Evolutionary conservation across 2,797 vertebrate genomes (phyloP).

Genomic region (Acanthornis magna): DNA sequence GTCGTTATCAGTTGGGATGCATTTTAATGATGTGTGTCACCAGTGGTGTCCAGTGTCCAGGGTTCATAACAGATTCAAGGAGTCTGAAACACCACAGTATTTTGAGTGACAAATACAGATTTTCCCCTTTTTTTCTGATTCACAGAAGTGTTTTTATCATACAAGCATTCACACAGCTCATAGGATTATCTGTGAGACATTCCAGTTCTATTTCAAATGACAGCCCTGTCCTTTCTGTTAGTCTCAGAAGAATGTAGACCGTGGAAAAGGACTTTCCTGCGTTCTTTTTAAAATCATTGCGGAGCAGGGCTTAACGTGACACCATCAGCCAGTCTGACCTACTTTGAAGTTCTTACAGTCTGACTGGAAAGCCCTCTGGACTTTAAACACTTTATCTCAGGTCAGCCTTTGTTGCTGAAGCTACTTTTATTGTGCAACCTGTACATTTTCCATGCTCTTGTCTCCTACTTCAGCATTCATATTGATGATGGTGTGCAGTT

Average conservation of each 20-base stretch:
- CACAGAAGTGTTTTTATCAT: slow-evolving; percentile 1
- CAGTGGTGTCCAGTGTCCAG: background rate
- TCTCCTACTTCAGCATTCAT: background rate
- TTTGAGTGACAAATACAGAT: slow-evolving; percentile 27
- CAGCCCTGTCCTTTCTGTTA: slow-evolving; percentile 42
- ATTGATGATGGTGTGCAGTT: background rate
- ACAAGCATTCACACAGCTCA: slow-evolving; percentile 23
- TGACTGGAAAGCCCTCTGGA: slow-evolving; percentile 7
- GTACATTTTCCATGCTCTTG: background rate
- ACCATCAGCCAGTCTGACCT: slow-evolving; percentile 38
- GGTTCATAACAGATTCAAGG: background rate
- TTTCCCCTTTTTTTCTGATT: slow-evolving; percentile 14
- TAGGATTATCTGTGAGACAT: slow-evolving; percentile 44
- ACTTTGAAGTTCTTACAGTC: slow-evolving; percentile 11
- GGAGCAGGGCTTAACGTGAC: background rate
- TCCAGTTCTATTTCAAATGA: slow-evolving; percentile 46
- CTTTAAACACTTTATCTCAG: background rate
- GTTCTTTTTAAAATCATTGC: slow-evolving; percentile 19
- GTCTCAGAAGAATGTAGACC: slow-evolving; percentile 40
- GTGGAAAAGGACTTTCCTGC: slow-evolving; percentile 4
- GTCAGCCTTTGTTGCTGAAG: background rate
- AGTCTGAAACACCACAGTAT: background rate
- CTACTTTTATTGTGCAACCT: background rate
- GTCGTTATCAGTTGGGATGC: background rate
- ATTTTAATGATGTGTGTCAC: background rate